Conservation (phyloP, 2,113 vertebrate species). For the Tichodroma muraria region DNA sequence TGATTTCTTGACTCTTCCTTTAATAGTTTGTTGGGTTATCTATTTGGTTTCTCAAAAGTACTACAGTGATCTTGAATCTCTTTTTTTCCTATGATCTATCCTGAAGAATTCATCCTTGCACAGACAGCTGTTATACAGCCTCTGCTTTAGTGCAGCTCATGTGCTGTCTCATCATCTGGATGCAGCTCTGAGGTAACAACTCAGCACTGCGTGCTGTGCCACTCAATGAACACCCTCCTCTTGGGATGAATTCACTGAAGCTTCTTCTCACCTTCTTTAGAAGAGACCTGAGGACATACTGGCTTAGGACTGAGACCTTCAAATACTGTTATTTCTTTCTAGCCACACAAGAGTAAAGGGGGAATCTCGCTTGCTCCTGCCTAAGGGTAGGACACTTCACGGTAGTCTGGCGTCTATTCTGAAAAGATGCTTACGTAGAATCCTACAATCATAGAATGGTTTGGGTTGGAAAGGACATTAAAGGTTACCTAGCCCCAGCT, state of each 20-base stretch:
- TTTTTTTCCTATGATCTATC: not conserved
- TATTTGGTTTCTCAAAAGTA: not conserved
- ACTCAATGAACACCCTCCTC: not conserved
- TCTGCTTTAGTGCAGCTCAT: not conserved
- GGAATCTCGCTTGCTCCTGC: not conserved
- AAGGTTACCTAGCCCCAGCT: not conserved
- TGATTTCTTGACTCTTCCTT: not conserved
- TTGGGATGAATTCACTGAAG: fast-evolving
- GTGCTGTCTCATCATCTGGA: not conserved
- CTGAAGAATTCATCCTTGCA: fast-evolving
- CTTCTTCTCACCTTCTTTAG: not conserved
- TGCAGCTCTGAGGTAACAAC: not conserved
- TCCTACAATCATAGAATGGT: not conserved
- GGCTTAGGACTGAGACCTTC: not conserved
- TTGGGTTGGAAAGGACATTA: not conserved
- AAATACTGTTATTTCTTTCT: not conserved
- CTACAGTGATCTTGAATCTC: not conserved
- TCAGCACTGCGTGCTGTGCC: not conserved
- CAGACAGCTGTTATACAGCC: not conserved
- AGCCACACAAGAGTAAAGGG: not conserved
- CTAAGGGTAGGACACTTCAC: not conserved
- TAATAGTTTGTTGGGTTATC: not conserved
- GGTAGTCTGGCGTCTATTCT: not conserved
- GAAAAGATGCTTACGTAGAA: not conserved
- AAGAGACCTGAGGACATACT: not conserved